These are phyloP conservation scores for Falco cherrug DNA, from an alignment of 2,797 vertebrate genomes.

Conservation along the genomic window DNA sequence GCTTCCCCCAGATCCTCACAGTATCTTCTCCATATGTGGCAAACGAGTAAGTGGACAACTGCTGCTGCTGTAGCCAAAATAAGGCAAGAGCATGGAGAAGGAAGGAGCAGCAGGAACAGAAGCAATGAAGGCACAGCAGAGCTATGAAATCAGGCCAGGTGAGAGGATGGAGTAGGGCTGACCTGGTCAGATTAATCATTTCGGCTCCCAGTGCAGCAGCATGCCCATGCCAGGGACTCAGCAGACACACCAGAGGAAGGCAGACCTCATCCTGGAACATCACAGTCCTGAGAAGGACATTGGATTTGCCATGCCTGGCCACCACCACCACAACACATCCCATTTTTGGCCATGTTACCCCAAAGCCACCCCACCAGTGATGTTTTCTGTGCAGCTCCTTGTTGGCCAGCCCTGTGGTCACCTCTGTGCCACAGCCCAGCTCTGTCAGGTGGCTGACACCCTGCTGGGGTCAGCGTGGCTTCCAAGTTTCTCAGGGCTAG, in stretches of 20 bases:
- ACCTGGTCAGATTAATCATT: background rate
- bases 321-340: background rate
- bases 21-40: accelerated
- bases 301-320: background rate
- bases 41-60: background rate
- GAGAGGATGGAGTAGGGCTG: background rate
- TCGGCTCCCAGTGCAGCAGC: background rate
- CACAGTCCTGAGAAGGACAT: background rate
- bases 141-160: background rate
- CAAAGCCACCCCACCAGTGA: background rate
- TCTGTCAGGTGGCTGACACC: accelerated
- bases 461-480: background rate
- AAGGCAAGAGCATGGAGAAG: background rate
- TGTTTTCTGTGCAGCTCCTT: background rate
- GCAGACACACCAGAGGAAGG: background rate
- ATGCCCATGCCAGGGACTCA: accelerated
- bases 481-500: background rate
- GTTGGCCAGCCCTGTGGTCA: background rate
- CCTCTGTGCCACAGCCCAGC: accelerated
- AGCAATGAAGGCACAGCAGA: background rate
- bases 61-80: conserved; percentile 13
- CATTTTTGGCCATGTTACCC: background rate
- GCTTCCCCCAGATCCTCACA: background rate
- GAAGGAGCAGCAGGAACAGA: background rate
- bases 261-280: background rate